A percentile compares a stretch with the other conserved stretches of the same genome.
These are phyloP conservation scores for Leucophenga varia DNA, from an alignment of 1,140 invertebrate species.

Conservation along the genomic window DNA sequence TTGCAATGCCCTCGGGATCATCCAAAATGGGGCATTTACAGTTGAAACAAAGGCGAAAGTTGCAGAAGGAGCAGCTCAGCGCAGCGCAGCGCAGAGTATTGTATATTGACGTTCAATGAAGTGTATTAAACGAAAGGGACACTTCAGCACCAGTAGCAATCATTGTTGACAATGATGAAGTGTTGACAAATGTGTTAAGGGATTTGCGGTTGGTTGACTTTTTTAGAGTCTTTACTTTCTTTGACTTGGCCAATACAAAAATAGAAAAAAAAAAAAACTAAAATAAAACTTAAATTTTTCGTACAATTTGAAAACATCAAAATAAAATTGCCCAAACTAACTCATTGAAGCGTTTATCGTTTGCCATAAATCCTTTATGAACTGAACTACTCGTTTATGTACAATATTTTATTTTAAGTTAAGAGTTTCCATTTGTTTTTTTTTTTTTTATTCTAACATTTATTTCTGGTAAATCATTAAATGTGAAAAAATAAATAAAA, in stretches of 20 bases:
- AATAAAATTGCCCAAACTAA: no score
- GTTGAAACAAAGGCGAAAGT: not conserved
- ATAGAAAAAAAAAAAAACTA: not conserved
- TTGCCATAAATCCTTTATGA: no score
- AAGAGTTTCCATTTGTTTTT: no score
- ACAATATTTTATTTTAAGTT: no score
- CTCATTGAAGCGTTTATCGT: conserved; percentile 3
- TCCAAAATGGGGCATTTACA: conserved; percentile 4
- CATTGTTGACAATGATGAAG: conserved; percentile 48
- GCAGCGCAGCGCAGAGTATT: conserved; percentile 1
- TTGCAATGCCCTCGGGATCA: conserved; percentile 5
- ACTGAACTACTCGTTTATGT: no score
- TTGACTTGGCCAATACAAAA: no score
- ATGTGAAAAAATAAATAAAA: no score
- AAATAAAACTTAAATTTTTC: not conserved
- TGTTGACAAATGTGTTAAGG: conserved; percentile 55
- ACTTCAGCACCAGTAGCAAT: not conserved
- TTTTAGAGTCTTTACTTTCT: no score
- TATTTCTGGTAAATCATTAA: no score
- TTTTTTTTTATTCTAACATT: no score
- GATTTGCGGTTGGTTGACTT: conserved; percentile 48
- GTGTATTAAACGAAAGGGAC: conserved; percentile 32
- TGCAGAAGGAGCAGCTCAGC: conserved; percentile 2
- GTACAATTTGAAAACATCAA: no score
- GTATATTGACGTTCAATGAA: conserved; percentile 19